These are phyloP conservation scores for Cacatua alba DNA, from an alignment of 2,113 vertebrate species.

Conservation along the genomic window DNA sequence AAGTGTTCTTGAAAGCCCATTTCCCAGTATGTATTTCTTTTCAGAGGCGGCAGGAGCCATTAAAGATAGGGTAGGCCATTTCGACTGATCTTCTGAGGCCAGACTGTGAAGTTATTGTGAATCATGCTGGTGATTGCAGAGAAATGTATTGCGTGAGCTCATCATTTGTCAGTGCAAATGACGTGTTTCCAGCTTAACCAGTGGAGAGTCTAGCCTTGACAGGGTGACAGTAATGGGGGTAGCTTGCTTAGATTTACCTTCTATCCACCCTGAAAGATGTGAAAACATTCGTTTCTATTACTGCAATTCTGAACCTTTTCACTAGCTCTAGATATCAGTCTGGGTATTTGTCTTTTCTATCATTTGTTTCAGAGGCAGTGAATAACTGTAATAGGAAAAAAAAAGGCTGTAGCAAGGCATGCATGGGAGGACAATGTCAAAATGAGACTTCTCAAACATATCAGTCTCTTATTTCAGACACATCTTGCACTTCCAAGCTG, in stretches of 20 bases:
- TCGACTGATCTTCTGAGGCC: slow-evolving; percentile 27
- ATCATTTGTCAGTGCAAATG: slow-evolving; percentile 7
- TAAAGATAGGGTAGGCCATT: slow-evolving; percentile 31
- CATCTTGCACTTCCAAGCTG: background rate
- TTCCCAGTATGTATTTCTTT: background rate
- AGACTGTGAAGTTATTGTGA: slow-evolving; percentile 19
- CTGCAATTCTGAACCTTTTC: background rate
- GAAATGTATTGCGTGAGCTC: background rate
- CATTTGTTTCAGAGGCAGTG: background rate
- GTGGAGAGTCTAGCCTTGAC: background rate
- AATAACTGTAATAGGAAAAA: background rate
- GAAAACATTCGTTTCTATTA: slow-evolving; percentile 24
- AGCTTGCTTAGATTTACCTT: slow-evolving; percentile 6
- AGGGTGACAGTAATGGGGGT: background rate
- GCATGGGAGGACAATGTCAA: background rate
- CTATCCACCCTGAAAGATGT: background rate
- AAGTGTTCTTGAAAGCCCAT: background rate
- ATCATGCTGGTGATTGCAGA: slow-evolving; percentile 26
- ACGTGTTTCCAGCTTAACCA: slow-evolving; percentile 4
- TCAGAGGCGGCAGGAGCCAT: background rate
- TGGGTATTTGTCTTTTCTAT: slow-evolving; percentile 28
- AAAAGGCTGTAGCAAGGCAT: background rate
- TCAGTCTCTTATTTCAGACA: background rate
- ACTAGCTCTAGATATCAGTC: slow-evolving; percentile 1
- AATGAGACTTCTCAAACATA: background rate